A percentile compares a stretch with the other conserved stretches of the same genome.
Conservation (phyloP, 2,113 vertebrate species). For the Eulemur rufifrons region DNA sequence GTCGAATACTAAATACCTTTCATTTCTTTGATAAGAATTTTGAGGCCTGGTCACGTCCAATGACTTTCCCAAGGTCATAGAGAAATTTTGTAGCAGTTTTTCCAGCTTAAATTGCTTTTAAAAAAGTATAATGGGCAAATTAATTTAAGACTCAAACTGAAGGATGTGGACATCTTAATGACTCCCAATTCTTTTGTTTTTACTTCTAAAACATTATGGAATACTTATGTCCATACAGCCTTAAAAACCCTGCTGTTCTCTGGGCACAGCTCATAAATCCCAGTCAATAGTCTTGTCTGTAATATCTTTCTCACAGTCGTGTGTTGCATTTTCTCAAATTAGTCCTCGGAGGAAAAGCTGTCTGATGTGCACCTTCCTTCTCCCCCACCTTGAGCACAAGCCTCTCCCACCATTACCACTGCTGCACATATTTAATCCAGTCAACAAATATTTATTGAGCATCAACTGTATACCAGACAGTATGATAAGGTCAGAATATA, state of each 20-base stretch:
- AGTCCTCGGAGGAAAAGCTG: not conserved
- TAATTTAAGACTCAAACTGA: constrained; percentile 43
- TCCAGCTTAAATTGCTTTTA: not conserved
- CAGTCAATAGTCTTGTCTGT: not conserved
- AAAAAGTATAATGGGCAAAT: not conserved
- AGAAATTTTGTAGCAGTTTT: constrained; percentile 52
- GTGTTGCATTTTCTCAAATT: constrained; percentile 36
- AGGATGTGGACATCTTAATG: not conserved
- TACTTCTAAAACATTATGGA: not conserved
- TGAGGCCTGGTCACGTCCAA: not conserved
- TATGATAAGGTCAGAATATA: not conserved
- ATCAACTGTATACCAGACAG: not conserved
- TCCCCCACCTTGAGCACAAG: not conserved
- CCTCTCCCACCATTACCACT: not conserved
- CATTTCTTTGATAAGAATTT: constrained; percentile 40
- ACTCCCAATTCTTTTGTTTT: not conserved
- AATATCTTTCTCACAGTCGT: not conserved
- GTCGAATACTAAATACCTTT: constrained; percentile 2
- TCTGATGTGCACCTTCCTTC: not conserved
- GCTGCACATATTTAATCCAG: not conserved
- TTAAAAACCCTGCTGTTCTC: not conserved
- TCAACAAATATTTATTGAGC: not conserved
- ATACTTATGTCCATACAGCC: not conserved
- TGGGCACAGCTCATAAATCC: constrained; percentile 21
- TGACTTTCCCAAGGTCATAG: constrained; percentile 46